Evolutionary conservation across 2,797 vertebrate species (phyloP), one percentile per base, ranked within the genome.

Genomic region (Phylloscopus collybita): DNA sequence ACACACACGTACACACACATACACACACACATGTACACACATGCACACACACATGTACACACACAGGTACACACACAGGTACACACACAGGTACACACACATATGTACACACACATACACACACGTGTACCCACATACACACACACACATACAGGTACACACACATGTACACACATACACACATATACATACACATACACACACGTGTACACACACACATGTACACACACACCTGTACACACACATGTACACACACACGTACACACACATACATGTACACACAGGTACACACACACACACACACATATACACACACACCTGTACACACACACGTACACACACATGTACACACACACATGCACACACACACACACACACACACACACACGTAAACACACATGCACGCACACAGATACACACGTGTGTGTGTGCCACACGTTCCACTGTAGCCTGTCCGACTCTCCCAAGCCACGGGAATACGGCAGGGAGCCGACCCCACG

Each of bases 401-500:
- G 13, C 5, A 6, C 30, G 9, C 10, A 27, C 30, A 34, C 6
- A 40, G 1, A 16, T 13, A 19, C 38, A 59, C n/a, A 32, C 7
- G 2, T 18, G 1, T 30, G 26, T 34, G 23, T 36, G 49, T 15
- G 19, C 38, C n/a, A 6, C 49, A 5, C 2, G 0, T 21, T 36
- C 34, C 1, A 3, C 47, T 23, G 10, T 1, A 40, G 34, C 54
- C 45, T 18, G 38, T 30, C 65, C 61, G 2, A 0, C 2, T 11
- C 3, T 5, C 59, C 13, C 16, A 4, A 12, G 19, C 76, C 23
- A 3, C 1, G 20, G 60, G n/a, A 50, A 29, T 12, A 5, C 26
- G n/a, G 61, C 65, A 34, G 3, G 3, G 3, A 69, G 9, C 34
- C 0, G 0, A n/a, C 16, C 29, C 67, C 6, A 0, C 0, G 1